Percentiles rank a stretch among this genome's conserved stretches.
Conservation (phyloP, 2,888 invertebrate species). For the Ditula angustiorana region DNA sequence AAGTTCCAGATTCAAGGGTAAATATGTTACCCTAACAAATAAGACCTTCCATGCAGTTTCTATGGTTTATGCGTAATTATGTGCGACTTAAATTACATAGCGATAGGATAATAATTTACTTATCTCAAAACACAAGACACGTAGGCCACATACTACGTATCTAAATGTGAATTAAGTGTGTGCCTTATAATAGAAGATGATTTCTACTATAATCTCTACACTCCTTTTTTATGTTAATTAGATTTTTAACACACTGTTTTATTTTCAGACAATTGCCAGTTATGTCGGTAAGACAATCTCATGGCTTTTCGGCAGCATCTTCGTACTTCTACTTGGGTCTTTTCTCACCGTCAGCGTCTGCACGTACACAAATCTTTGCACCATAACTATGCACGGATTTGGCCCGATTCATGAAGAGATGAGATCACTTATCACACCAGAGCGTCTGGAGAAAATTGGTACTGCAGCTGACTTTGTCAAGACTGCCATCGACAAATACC, state of each 20-base stretch:
- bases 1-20: slow-evolving; percentile 76
- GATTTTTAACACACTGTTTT: slow-evolving; percentile 3
- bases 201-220: too few relatives aligned
- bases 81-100: too few relatives aligned
- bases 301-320: slow-evolving; percentile 72
- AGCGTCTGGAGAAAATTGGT: slow-evolving; percentile 85
- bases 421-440: slow-evolving; percentile 84
- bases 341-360: slow-evolving; percentile 81
- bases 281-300: slow-evolving; percentile 67
- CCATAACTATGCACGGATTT: slow-evolving; percentile 85
- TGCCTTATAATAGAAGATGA: too few relatives aligned
- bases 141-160: too few relatives aligned
- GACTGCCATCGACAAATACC: slow-evolving; percentile 87
- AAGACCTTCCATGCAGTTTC: background rate
- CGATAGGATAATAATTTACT: too few relatives aligned
- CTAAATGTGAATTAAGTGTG: too few relatives aligned
- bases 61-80: too few relatives aligned
- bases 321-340: slow-evolving; percentile 82
- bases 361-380: slow-evolving; percentile 87
- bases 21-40: slow-evolving; percentile 35
- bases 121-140: too few relatives aligned
- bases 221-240: too few relatives aligned
- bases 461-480: slow-evolving; percentile 86
- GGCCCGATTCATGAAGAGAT: slow-evolving; percentile 86
- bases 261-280: slow-evolving; percentile 70